phyloP scores from a whole-genome alignment of 2,113 vertebrate species.

The Entelurus aequoreus region DNA sequence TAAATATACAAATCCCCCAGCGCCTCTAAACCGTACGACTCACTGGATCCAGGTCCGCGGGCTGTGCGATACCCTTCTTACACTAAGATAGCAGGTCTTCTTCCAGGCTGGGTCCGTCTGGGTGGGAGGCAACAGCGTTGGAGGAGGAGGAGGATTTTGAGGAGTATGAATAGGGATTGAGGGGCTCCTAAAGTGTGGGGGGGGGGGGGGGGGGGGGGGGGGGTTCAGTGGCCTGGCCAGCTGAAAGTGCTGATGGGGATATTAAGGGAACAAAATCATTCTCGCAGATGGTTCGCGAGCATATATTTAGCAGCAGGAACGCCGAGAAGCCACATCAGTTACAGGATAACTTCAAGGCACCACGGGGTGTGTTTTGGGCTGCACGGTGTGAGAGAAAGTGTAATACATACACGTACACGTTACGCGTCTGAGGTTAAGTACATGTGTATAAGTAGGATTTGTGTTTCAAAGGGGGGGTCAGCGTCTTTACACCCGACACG shows the following conservation, averaged over 20 bases:
- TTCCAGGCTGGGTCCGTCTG: constrained; percentile 43
- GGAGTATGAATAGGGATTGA: constrained; percentile 47
- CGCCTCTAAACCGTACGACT: constrained; percentile 61
- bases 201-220: constrained; percentile 33
- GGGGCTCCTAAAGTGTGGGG: constrained; percentile 26
- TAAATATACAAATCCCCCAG: constrained; percentile 66
- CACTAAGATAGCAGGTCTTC: constrained; percentile 60
- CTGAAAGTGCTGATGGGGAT: constrained; percentile 85
- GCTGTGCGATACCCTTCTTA: constrained; percentile 64
- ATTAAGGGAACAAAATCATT: constrained; percentile 82
- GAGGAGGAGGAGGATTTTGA: constrained; percentile 44
- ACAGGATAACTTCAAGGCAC: constrained; percentile 59
- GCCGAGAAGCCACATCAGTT: constrained; percentile 46
- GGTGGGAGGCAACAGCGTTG: constrained; percentile 49
- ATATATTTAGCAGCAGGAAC: constrained; percentile 82
- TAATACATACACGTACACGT: constrained; percentile 4
- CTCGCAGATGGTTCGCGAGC: constrained; percentile 80
- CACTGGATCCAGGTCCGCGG: constrained; percentile 61
- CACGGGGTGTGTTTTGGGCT: constrained; percentile 34
- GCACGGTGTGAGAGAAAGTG: constrained; percentile 13
- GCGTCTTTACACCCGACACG: constrained; percentile 6
- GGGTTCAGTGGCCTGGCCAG: constrained; percentile 66
- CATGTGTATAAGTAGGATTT: constrained; percentile 19
- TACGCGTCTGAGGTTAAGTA: constrained; percentile 24
- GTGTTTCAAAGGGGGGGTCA: constrained; percentile 20